phyloP scores from a whole-genome alignment of 2,888 invertebrate species.

The Sepioteuthis lessoniana region DNA sequence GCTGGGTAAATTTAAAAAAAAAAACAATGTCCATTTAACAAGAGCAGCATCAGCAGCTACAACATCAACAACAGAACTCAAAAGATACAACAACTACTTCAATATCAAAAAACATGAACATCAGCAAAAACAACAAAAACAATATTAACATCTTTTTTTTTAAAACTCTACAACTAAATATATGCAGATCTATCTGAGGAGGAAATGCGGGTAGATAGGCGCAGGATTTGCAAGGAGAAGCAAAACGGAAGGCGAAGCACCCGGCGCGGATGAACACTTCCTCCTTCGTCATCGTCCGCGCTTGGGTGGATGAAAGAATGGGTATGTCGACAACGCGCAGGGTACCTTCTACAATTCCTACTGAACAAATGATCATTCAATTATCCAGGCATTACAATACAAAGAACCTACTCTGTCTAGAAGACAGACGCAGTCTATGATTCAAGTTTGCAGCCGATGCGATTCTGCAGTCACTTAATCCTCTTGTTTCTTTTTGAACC shows the following conservation, averaged over 20 bases:
- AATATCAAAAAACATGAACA: background rate
- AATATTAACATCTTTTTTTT: background rate
- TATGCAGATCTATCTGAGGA: slow-evolving; percentile 20
- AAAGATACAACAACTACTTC: background rate
- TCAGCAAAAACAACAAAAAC: background rate
- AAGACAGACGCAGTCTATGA: background rate
- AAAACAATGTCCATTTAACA: background rate
- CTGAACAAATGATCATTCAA: background rate
- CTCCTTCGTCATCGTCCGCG: background rate
- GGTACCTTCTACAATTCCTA: background rate
- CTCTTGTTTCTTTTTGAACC: no score
- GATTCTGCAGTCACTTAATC: no score
- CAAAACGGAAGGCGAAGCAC: background rate
- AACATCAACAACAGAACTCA: background rate
- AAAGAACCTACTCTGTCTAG: background rate
- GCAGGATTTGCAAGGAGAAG: background rate
- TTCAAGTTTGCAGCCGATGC: background rate
- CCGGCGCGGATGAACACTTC: background rate
- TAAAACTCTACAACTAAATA: background rate
- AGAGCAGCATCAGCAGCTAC: background rate
- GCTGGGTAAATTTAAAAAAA: background rate
- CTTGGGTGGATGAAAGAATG: background rate
- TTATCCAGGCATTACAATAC: background rate
- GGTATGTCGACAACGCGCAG: background rate
- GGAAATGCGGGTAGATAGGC: background rate